Evolutionary conservation across 2,113 vertebrate genomes (phyloP), one percentile per base, ranked within the genome.

Genomic region (Phyllopteryx taeniolatus): DNA sequence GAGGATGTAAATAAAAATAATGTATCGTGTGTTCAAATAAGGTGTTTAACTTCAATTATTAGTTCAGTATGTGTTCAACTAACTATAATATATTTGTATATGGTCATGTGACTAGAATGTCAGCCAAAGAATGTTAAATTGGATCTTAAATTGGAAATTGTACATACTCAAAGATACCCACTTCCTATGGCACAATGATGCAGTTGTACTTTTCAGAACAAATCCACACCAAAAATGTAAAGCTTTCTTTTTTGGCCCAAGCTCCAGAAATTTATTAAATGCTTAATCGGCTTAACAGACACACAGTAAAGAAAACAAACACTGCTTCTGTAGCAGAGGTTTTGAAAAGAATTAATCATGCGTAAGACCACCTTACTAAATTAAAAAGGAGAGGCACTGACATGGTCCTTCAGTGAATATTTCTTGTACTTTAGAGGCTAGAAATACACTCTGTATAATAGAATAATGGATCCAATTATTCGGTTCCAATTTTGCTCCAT

Each of bases 381-480:
- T 17, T 53, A 7, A 42, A 31, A 31, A 0, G 5, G 10, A 1
- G 22, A 8, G 1, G n/a, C 35, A 10, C 43, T 54, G 42, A 47
- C 42, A 65, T 65, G 61, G 5, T 76, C 19, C 22, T n/a, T 44
- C 31, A 61, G 59, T 35, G 31, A 61, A 61, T 61, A 61, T 61
- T 61, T 35, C 14, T 61, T 61, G 15, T 39, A 35, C 15, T 61
- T 35, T 61, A 17, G 2, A 61, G 59, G 31, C 31, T 61, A 31
- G 31, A 35, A 35, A 35, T 13, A 8, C 31, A 59, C 12, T 61
- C 31, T 35, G 14, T 7, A 61, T 31, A 13, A 31, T 35, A 61
- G 31, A 35, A 61, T 33, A 17, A 27, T 59, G 59, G 31, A 17
- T 35, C 14, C 14, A 35, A 19, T 35, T 33, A 61, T 33, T 61